phyloP scores from a whole-genome alignment of 2,113 vertebrate genomes.

The Polypterus bichir region DNA sequence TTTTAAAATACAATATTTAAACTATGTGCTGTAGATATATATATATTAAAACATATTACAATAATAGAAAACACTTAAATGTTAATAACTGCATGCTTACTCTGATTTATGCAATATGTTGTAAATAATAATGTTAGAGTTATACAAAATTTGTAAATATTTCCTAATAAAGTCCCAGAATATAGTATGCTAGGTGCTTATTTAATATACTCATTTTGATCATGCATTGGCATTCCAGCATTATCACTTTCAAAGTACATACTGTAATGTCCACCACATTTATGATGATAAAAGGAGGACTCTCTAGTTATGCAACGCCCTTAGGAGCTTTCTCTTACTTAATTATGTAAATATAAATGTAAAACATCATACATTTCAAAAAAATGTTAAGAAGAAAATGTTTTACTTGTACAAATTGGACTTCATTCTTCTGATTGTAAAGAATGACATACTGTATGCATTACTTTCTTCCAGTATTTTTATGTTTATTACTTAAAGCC shows the following conservation, averaged over 20 bases:
- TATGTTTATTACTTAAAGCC: constrained; percentile 60
- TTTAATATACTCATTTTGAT: constrained; percentile 38
- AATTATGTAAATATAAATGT: constrained; percentile 56
- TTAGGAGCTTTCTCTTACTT: constrained; percentile 59
- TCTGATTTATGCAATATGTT: too few species aligned
- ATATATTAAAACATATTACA: too few species aligned
- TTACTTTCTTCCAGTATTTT: constrained; percentile 26
- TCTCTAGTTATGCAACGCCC: constrained; percentile 52
- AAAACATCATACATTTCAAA: not conserved
- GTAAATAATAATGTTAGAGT: too few species aligned
- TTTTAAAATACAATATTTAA: too few species aligned
- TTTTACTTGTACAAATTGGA: too few species aligned
- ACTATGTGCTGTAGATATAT: too few species aligned
- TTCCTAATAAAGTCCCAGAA: too few species aligned
- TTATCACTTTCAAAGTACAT: constrained; percentile 57
- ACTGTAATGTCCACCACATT: constrained; percentile 50
- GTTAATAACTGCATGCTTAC: too few species aligned
- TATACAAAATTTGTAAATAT: too few species aligned
- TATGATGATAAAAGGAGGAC: constrained; percentile 58
- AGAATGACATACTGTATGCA: constrained; percentile 35
- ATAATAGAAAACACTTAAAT: too few species aligned
- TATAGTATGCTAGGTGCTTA: too few species aligned
- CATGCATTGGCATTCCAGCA: constrained; percentile 46
- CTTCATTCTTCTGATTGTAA: constrained; percentile 8
- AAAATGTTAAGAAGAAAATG: constrained; percentile 29